A percentile compares a stretch with the other conserved stretches of the same genome.
Evolutionary conservation across 1,140 invertebrate species (phyloP).

Genomic region (Cardiocondyla obscurior): DNA sequence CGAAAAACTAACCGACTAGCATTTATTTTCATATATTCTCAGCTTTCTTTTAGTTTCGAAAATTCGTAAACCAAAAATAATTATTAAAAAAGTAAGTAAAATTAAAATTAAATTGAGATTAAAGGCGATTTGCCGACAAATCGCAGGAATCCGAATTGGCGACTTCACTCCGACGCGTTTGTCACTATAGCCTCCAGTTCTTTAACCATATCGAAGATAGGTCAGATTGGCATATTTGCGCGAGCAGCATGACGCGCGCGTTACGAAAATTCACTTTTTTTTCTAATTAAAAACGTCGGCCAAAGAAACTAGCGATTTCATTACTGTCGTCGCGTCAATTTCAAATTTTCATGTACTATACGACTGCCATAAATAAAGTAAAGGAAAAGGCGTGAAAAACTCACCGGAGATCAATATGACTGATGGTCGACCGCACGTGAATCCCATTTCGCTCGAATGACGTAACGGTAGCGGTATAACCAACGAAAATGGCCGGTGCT

Average conservation of each 20-base stretch:
- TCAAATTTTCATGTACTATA: background rate
- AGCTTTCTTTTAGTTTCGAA: too few relatives aligned
- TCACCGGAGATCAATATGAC: background rate
- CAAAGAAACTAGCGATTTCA: background rate
- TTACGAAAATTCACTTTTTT: background rate
- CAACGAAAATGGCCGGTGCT: conserved; percentile 78
- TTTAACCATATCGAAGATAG: too few relatives aligned
- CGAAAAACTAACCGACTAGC: too few relatives aligned
- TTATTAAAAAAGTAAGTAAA: too few relatives aligned
- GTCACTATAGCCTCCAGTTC: too few relatives aligned
- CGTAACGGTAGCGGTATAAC: conserved; percentile 54
- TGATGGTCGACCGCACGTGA: background rate
- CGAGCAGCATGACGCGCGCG: background rate
- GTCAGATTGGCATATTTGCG: background rate
- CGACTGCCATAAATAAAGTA: background rate
- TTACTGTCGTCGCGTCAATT: background rate
- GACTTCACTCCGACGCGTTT: background rate
- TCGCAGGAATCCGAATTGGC: background rate
- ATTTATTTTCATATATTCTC: too few relatives aligned
- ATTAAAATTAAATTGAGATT: too few relatives aligned
- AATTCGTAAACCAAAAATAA: too few relatives aligned
- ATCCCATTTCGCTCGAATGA: conserved; percentile 38
- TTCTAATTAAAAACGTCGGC: background rate
- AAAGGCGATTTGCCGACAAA: too few relatives aligned
- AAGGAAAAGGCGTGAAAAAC: background rate